Conservation (phyloP, 2,113 vertebrate genomes). For the Carlito syrichta region DNA sequence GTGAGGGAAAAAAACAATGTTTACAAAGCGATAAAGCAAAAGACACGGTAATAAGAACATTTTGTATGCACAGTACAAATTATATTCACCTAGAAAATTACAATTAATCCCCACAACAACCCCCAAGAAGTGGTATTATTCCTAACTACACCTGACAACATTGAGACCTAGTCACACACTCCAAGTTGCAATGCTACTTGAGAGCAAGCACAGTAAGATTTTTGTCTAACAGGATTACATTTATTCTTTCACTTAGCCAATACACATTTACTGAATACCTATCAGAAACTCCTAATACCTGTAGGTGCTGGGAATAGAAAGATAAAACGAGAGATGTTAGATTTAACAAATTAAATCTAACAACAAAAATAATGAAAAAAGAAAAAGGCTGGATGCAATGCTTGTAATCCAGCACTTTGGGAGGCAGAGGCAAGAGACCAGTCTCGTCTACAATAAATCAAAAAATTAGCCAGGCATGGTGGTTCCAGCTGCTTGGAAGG, state of each 20-base stretch:
- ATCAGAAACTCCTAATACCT: neutral
- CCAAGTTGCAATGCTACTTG: neutral
- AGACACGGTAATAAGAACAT: neutral
- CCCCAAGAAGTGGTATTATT: neutral
- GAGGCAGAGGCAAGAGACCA: no score
- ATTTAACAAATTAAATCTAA: neutral
- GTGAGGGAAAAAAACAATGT: neutral
- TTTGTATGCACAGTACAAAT: neutral
- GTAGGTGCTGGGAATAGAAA: neutral
- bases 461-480: no score
- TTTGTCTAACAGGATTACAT: neutral
- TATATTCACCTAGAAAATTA: neutral
- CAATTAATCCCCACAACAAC: neutral
- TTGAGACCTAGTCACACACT: neutral
- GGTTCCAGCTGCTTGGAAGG: no score
- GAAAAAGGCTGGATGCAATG: no score
- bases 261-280: neutral
- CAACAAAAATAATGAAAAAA: no score
- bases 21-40: neutral
- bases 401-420: no score
- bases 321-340: neutral
- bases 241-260: neutral
- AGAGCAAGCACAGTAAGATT: neutral
- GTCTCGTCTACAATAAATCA: no score
- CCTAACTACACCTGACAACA: neutral